Conservation (phyloP, 2,797 vertebrate species). For the Hippocampus kuda region DNA sequence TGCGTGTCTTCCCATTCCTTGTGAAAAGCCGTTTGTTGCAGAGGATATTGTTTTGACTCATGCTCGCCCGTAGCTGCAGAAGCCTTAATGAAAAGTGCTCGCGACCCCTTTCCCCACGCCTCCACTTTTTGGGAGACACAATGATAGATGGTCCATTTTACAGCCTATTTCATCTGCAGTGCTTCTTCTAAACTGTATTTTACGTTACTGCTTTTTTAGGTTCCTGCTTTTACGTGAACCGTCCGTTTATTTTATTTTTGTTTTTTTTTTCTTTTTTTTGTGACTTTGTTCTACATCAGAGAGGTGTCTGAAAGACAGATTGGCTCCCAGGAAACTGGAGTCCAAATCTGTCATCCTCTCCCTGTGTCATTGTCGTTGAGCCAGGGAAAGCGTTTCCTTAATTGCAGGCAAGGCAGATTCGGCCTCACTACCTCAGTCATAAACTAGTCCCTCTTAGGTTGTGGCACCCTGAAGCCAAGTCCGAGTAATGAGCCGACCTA, state of each 20-base stretch:
- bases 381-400: too few relatives aligned
- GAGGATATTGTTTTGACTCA: constrained; percentile 63
- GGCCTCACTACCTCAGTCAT: constrained; percentile 60
- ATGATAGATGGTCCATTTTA: constrained; percentile 73
- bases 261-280: neutral
- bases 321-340: constrained; percentile 21
- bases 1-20: constrained; percentile 42
- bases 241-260: constrained; percentile 63
- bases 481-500: constrained; percentile 51
- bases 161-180: constrained; percentile 67
- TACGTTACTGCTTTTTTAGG: too few relatives aligned
- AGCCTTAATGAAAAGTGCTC: constrained; percentile 63
- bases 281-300: constrained; percentile 74
- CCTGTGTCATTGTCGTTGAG: constrained; percentile 5
- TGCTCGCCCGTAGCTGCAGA: constrained; percentile 56
- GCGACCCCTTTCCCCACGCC: constrained; percentile 46
- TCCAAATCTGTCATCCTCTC: constrained; percentile 13
- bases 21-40: constrained; percentile 50
- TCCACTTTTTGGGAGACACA: constrained; percentile 59
- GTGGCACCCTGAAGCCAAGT: constrained; percentile 48
- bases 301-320: constrained; percentile 44
- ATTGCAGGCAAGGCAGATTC: neutral
- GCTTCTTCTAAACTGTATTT: constrained; percentile 71
- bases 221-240: constrained; percentile 70
- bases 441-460: constrained; percentile 64